Evolutionary conservation across 2,888 invertebrate genomes (phyloP).

Genomic region (Piscicola geometra): DNA sequence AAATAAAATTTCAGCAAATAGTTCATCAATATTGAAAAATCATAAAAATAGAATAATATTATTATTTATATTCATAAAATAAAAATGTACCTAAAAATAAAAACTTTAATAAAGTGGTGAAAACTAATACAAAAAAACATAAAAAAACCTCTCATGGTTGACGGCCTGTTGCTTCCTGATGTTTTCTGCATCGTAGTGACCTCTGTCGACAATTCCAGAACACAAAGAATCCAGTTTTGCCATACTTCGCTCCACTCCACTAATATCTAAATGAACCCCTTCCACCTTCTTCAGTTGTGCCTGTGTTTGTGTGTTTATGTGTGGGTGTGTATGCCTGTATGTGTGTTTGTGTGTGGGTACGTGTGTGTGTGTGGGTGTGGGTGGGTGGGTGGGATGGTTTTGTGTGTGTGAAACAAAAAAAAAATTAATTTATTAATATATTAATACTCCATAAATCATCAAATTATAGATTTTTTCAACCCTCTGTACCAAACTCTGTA

Average conservation of each 20-base stretch:
- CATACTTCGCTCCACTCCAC: conserved; percentile 68
- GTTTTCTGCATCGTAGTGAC: conserved; percentile 75
- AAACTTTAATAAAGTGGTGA: too few relatives aligned
- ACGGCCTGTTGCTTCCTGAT: conserved; percentile 63
- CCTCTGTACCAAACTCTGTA: background rate
- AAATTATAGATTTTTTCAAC: too few relatives aligned
- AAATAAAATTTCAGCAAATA: too few relatives aligned
- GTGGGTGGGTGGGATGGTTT: background rate
- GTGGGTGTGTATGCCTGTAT: background rate
- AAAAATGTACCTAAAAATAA: too few relatives aligned
- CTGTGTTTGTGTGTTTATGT: conserved; percentile 41
- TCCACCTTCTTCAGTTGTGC: conserved; percentile 74
- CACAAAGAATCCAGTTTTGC: conserved; percentile 68
- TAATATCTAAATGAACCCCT: conserved; percentile 74
- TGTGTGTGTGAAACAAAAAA: background rate
- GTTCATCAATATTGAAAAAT: too few relatives aligned
- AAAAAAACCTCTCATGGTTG: conserved; percentile 13
- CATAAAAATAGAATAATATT: too few relatives aligned
- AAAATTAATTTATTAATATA: background rate
- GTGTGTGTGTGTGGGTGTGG: conserved; percentile 13
- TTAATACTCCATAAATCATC: background rate
- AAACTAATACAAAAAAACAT: too few relatives aligned
- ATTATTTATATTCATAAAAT: too few relatives aligned
- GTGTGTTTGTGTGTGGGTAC: conserved; percentile 12
- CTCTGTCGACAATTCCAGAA: conserved; percentile 64